Conservation (phyloP, 35 echinoderm and acorn worm genomes). For the Eucidaris tribuloides region DNA sequence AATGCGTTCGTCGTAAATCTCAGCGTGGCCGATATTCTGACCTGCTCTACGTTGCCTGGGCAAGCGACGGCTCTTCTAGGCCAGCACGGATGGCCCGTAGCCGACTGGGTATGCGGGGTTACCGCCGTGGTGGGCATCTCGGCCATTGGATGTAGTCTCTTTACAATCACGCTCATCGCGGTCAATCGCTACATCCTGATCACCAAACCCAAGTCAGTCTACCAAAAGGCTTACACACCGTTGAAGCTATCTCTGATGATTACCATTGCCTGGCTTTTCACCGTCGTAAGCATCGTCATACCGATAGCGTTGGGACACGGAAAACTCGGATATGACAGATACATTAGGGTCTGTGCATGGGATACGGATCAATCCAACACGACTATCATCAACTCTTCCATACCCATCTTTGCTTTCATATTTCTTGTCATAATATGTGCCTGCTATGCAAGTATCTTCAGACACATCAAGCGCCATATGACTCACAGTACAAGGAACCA, state of each 20-base stretch:
- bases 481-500: not conserved
- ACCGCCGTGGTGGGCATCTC: not conserved
- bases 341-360: not conserved
- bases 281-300: not conserved
- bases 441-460: not conserved
- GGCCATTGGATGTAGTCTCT: conserved; percentile 2
- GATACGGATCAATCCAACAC: not conserved
- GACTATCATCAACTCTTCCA: not conserved
- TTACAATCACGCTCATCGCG: not conserved
- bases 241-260: not conserved
- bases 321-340: conserved; percentile 14
- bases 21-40: conserved; percentile 15
- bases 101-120: not conserved
- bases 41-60: not conserved
- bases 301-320: not conserved
- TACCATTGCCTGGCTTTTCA: not conserved
- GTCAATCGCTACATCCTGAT: conserved; percentile 19
- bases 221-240: not conserved
- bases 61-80: not conserved
- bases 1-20: conserved; percentile 17
- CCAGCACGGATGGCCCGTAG: not conserved
- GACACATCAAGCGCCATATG: not conserved
- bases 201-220: not conserved
- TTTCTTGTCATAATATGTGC: not conserved
- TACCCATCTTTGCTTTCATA: not conserved